Percentiles rank a stretch among this genome's conserved stretches.
phyloP scores from a whole-genome alignment of 1,140 invertebrate genomes.

The Ladona fulva region DNA sequence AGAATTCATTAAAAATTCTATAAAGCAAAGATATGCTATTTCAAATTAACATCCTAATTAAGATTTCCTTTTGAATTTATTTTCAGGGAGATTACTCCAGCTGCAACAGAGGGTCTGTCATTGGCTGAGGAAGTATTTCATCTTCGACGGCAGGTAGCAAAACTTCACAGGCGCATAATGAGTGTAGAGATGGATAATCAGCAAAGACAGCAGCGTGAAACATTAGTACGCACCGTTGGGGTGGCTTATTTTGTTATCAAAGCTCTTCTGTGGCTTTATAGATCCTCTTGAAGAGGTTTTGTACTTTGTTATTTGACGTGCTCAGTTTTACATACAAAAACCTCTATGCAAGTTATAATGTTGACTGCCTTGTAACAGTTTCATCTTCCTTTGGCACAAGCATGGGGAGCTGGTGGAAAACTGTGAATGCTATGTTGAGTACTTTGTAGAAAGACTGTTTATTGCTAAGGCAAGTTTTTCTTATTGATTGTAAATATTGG shows the following conservation, averaged over 20 bases:
- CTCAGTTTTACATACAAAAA: background rate
- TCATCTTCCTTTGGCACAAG: background rate
- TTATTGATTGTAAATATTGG: background rate
- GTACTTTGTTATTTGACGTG: background rate
- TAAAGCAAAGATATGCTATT: too few species aligned
- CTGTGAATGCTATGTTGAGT: background rate
- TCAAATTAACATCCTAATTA: too few species aligned
- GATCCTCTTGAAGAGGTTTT: constrained; percentile 27
- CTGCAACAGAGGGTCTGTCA: constrained; percentile 52
- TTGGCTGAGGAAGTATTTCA: constrained; percentile 70
- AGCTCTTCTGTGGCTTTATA: constrained; percentile 73
- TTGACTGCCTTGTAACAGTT: background rate
- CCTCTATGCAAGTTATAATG: background rate
- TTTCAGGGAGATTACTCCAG: constrained; percentile 53
- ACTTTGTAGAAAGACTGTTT: background rate
- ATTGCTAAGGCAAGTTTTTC: background rate
- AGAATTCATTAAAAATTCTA: too few species aligned
- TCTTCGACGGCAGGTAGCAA: constrained; percentile 69
- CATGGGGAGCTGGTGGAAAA: background rate
- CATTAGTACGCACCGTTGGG: constrained; percentile 68
- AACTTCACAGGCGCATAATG: constrained; percentile 74
- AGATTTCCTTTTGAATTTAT: constrained; percentile 15
- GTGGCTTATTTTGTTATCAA: constrained; percentile 76
- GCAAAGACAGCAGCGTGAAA: constrained; percentile 69
- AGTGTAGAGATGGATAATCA: constrained; percentile 71